Evolutionary conservation across 2,888 invertebrate species (phyloP), one percentile per base, ranked within the genome.

Genomic region (Chymomyza fuscimana): DNA sequence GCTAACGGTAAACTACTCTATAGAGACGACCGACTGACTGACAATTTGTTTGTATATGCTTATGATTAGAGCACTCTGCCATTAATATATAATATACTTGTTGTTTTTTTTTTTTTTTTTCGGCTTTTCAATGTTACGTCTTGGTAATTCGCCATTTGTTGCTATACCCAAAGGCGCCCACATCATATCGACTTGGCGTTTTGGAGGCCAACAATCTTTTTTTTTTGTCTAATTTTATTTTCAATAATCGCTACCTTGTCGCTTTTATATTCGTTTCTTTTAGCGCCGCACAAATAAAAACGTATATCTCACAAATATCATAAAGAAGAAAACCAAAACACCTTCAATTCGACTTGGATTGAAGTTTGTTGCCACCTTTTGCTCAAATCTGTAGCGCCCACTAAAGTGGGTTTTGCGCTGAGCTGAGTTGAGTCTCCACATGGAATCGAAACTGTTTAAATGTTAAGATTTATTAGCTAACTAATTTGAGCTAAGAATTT

Each of bases 1-100:
- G 67, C 72, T 84, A 83, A 84, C 86, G 85, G 84, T 81, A 80
- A 74, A 74, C 76, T 4, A 3, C 32, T 32, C 67, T 66, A 60
- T 51, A 32, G 32, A 66, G 60, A 66, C 66, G 19, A 36, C 52
- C 52, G 52, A 52, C n/a, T 52, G 59, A 32, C 63, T 63, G 67
- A 67, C 63, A 58, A 62, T 22, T 58, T 61, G 66, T 67, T 32
- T 61, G 54, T 61, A 51, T 65, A 51, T 63, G 77, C 73, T 78
- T 86, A 78, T 72, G 84, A 78, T 83, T 78, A 76, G 77, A 66
- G 60, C 64, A 15, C 32, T 63, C 32, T 63, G 29, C 19, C 32
- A 52, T 63, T 52, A n/a, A 29, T 54, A 25, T 16, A 32, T 46
- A 50, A 25, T 65, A 10, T 65, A 15, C 5, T 29, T 63, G 3